Percentiles rank a stretch among this genome's conserved stretches.
These are phyloP conservation scores for Oreocharis arfaki DNA, from an alignment of 2,113 vertebrate genomes.

Conservation along the genomic window DNA sequence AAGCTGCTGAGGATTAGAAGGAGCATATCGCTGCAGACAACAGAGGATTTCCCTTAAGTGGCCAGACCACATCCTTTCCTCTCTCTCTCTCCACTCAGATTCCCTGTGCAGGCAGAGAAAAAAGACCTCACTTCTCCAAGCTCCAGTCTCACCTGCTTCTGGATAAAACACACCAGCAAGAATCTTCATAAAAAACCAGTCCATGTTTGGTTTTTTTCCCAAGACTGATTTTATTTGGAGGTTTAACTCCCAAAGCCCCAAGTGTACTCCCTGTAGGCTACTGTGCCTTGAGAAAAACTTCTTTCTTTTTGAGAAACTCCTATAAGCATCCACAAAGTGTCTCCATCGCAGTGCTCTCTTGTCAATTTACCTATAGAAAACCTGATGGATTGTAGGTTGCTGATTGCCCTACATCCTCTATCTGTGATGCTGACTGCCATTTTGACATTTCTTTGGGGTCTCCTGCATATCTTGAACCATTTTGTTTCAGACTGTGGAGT, in stretches of 20 bases:
- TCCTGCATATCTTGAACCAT: not conserved
- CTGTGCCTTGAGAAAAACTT: not conserved
- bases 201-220: not conserved
- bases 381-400: rapidly evolving
- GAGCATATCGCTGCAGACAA: not conserved
- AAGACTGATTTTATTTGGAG: not conserved
- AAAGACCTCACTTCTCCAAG: not conserved
- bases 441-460: not conserved
- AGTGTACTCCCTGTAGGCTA: not conserved
- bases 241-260: not conserved
- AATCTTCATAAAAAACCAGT: not conserved
- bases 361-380: not conserved
- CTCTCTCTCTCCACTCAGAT: not conserved
- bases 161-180: not conserved
- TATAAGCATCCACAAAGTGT: not conserved
- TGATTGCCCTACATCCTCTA: not conserved
- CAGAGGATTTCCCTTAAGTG: not conserved
- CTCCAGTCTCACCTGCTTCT: not conserved
- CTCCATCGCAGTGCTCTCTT: not conserved
- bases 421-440: not conserved
- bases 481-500: not conserved
- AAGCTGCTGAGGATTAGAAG: not conserved
- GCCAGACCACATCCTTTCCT: not conserved
- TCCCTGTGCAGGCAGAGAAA: not conserved
- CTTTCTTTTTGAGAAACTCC: not conserved